Evolutionary conservation across 1,140 invertebrate species (phyloP), one percentile per base, ranked within the genome.

Genomic region (Saccostrea glomerata): DNA sequence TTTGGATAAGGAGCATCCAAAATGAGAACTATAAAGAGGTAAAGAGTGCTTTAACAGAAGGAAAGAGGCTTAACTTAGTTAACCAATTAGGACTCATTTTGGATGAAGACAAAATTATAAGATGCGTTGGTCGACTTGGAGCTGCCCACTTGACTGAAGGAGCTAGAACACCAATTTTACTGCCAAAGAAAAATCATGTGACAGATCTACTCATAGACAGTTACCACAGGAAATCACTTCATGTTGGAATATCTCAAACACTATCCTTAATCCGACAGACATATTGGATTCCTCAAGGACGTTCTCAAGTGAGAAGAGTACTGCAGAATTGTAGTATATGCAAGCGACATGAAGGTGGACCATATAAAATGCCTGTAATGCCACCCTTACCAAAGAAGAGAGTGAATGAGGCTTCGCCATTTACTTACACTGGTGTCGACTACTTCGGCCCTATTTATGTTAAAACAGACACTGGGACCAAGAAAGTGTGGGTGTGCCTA

Each of bases 381-480:
- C 63, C 84, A 30, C 87, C 87, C 2, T 55, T 89, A 58, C 56
- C 88, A 23, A 83, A 56, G n/a, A 77, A 23, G 12, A 6, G 84
- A 20, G 73, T 89, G 0, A 20, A 25, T 12, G n/a, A 89, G n/a
- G 20, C 85, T 5, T 11, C 17, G 13, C 84, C 56, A 17, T 89
- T 73, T 58, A 56, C 56, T 7, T 54, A 25, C 20, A 89, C 60
- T n/a, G 88, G 88, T 25, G 15, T 86, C 12, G 88, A 89, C 56
- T 89, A 86, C 23, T 73, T 89, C 12, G 88, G 88, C 12, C 85
- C 85, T 55, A 23, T 89, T 0, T 70, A 89, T 89, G 85, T 15
- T 0, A 63, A 86, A 77, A 54, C 66, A 54, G 47, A 20, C 11
- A 47, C 30, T 36, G 60, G 9, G 86, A 89, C n/a, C 40, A 56